These are phyloP conservation scores for Sylvietta virens DNA, from an alignment of 2,113 vertebrate genomes.

Conservation along the genomic window DNA sequence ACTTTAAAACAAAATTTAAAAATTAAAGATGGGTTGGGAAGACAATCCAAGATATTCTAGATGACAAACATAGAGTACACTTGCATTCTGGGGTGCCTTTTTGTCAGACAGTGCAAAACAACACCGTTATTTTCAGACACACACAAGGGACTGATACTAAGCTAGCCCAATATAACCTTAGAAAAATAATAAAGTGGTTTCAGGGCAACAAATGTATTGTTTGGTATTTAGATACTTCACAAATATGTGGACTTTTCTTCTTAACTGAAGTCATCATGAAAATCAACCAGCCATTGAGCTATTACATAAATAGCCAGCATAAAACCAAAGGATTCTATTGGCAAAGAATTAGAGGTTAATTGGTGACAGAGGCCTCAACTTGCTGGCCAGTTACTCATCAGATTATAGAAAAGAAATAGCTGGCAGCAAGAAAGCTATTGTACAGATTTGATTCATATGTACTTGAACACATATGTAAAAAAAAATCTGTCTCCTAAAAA, in stretches of 20 bases:
- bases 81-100: neutral
- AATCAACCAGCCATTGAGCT: neutral
- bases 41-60: neutral
- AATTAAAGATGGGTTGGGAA: neutral
- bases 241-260: neutral
- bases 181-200: neutral
- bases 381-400: neutral
- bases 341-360: neutral
- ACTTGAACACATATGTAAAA: neutral
- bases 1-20: neutral
- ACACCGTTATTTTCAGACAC: neutral
- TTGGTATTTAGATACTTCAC: neutral
- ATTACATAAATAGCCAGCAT: neutral
- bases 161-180: neutral
- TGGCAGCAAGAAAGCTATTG: neutral
- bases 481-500: neutral
- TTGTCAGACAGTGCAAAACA: neutral
- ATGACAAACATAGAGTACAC: rapidly evolving
- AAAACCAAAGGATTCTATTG: neutral
- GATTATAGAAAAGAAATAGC: neutral
- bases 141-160: neutral
- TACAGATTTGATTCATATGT: neutral
- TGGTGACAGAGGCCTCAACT: neutral
- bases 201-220: too few species aligned
- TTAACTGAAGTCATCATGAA: neutral